Percentiles rank a stretch among this genome's conserved stretches.
phyloP scores from a whole-genome alignment of 2,113 vertebrate species.

The Haemorhous mexicanus region DNA sequence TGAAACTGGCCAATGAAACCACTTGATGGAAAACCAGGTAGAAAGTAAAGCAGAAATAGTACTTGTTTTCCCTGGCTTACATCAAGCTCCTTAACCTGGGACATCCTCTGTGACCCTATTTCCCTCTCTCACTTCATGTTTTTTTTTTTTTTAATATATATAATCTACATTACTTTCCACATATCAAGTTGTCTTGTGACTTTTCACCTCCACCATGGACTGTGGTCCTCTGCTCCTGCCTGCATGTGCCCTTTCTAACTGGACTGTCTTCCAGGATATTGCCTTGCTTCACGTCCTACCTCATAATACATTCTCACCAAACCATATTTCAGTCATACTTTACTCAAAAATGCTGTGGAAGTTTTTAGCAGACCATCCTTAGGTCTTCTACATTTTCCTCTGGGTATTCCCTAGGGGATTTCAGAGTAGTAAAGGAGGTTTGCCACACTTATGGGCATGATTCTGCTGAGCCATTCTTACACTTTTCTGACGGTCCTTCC shows the following conservation, averaged over 20 bases:
- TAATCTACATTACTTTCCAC: background rate
- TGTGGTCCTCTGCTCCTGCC: background rate
- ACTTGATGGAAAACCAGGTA: background rate
- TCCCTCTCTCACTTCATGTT: background rate
- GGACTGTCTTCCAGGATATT: background rate
- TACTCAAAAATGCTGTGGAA: background rate
- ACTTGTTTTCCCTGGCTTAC: background rate
- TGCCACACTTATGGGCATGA: background rate
- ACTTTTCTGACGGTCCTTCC: background rate
- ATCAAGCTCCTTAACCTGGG: background rate
- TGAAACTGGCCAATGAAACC: background rate
- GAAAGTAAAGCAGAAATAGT: background rate
- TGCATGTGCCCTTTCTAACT: background rate
- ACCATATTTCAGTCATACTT: background rate
- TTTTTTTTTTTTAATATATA: background rate
- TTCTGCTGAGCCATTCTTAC: background rate
- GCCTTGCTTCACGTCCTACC: background rate
- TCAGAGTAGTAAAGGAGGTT: background rate
- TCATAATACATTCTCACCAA: background rate
- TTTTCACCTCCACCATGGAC: background rate
- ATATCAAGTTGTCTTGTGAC: background rate
- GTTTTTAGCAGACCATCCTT: background rate
- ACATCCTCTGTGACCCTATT: background rate
- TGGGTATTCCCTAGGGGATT: background rate
- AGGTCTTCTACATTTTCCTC: background rate